Conservation (phyloP, 1,140 invertebrate genomes). For the Orchesella cincta region DNA sequence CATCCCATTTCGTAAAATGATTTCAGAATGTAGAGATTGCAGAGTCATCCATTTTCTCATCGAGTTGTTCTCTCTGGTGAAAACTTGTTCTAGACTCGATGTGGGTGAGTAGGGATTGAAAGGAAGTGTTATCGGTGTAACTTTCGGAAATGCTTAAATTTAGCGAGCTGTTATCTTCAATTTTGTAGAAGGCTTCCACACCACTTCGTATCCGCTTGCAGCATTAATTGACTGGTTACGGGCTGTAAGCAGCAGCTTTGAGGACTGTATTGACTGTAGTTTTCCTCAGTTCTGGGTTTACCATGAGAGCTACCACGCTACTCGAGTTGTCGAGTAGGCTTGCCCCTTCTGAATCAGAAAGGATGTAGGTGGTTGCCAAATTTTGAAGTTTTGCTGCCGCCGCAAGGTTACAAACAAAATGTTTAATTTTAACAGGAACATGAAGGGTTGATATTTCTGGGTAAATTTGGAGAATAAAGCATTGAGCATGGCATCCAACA, state of each 20-base stretch:
- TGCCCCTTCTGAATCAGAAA: background rate
- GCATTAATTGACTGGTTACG: background rate
- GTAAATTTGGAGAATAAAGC: background rate
- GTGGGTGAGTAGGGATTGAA: background rate
- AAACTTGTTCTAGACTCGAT: background rate
- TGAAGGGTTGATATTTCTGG: background rate
- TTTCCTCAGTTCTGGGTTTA: background rate
- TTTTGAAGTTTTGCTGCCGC: background rate
- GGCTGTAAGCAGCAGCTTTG: background rate
- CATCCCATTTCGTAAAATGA: background rate
- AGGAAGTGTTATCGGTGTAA: background rate
- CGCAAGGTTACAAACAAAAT: background rate
- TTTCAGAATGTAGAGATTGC: background rate
- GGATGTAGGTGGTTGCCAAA: background rate
- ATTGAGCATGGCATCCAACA: slow-evolving; percentile 38
- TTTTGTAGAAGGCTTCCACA: background rate
- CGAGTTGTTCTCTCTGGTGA: background rate
- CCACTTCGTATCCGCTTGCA: background rate
- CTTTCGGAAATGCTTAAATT: background rate
- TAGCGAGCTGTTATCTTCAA: background rate
- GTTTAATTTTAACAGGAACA: background rate
- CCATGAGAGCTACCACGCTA: background rate
- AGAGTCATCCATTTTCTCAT: background rate
- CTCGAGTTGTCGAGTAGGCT: background rate
- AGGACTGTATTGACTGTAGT: background rate